Evolutionary conservation across 92 coral and sea anemone genomes (phyloP), one percentile per base, ranked within the genome.

Genomic region (Hydrozoanthus gracilis): DNA sequence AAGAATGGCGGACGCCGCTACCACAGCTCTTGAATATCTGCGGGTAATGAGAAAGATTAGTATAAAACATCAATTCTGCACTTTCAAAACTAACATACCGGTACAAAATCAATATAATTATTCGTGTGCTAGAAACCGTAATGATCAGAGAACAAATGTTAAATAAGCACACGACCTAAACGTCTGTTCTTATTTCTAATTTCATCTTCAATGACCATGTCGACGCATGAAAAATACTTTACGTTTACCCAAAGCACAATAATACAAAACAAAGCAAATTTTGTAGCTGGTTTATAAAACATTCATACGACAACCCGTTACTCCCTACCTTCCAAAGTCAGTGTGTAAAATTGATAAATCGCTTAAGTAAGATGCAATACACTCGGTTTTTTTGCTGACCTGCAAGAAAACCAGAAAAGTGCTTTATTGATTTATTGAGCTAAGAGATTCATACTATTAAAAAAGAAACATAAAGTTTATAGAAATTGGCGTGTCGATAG

Each of bases 301-400:
- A 27, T 35, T 68, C 44, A 4, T 8, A 14, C 44, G 15, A 68
- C 11, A 27, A 11, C 44, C 47, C 44, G 39, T 8, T 18, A 49
- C 46, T 76, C 47, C 84, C 64, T 79, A 96, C 99, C 94, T 94
- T 88, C 96, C 98, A 90, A 90, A 91, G 79, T 90, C 95, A 7
- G 92, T 94, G 82, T 92, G 96, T 64, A 96, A 83, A 62, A 96
- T 86, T 14, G 98, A 93, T 76, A 96, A 89, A 74, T 96, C 99
- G 18, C 94, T 97, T 66, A 96, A 66, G 75, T 96, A 96, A 3
- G 94, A 92, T 60, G 99, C 96, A 51, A 95, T 76, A 72, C 96
- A 90, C 65, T 95, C 99, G 71, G 93, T 90, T 71, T 92, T 92
- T 14, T 74, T 92, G 66, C 92, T 96, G 64, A 87, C 93, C 99